These are phyloP conservation scores for Onychomys arenicola DNA, from an alignment of 2,797 vertebrate genomes.

Conservation along the genomic window DNA sequence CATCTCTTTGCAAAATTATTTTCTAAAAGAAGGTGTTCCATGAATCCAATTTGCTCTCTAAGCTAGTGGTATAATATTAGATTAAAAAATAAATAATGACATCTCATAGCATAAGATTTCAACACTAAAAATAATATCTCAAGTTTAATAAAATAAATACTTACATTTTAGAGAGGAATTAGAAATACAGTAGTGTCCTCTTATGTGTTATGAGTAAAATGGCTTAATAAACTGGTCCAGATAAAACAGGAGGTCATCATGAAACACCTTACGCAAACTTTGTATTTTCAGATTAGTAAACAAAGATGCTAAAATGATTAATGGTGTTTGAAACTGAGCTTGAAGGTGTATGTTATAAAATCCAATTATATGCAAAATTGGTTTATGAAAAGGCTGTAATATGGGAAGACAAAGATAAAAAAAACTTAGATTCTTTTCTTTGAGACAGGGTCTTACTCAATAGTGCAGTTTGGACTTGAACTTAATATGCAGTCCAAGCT, in stretches of 20 bases:
- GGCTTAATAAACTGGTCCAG: conserved; percentile 15
- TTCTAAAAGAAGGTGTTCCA: conserved; percentile 65
- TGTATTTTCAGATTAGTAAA: conserved; percentile 33
- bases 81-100: conserved; percentile 18
- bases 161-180: conserved; percentile 17
- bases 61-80: conserved; percentile 29
- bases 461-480: neutral
- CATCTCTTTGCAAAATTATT: conserved; percentile 71
- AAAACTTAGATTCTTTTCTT: neutral
- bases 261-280: neutral
- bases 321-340: conserved; percentile 3
- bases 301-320: neutral
- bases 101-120: conserved; percentile 31
- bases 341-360: neutral
- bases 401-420: neutral
- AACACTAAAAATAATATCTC: conserved; percentile 52
- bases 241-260: neutral
- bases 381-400: neutral
- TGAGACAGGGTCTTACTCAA: neutral
- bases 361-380: neutral
- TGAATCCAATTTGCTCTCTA: conserved; percentile 51
- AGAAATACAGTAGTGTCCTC: conserved; percentile 9
- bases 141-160: conserved; percentile 47
- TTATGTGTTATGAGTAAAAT: conserved; percentile 9
- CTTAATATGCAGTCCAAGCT: neutral